Percentiles rank a stretch among this genome's conserved stretches.
phyloP scores from a whole-genome alignment of 2,888 invertebrate species.

The Thelaira solivaga region DNA sequence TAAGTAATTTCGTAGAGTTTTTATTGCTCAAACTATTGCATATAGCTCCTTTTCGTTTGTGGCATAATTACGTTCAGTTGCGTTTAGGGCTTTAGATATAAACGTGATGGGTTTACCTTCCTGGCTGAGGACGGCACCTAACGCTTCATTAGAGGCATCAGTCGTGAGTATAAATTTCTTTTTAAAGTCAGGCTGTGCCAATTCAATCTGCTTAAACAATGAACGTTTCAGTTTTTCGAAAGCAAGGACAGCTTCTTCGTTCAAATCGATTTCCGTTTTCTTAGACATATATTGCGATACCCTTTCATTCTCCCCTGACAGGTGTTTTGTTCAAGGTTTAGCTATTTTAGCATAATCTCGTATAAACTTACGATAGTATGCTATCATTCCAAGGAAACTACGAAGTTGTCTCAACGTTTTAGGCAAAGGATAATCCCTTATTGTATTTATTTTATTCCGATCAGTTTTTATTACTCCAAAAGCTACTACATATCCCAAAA shows the following conservation, averaged over 20 bases:
- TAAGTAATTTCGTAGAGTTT: neutral
- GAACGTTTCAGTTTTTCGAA: neutral
- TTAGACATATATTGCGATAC: neutral
- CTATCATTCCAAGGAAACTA: too few relatives aligned
- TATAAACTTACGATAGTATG: too few relatives aligned
- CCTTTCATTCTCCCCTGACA: neutral
- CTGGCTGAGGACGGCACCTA: neutral
- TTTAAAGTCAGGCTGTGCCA: neutral
- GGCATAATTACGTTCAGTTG: neutral
- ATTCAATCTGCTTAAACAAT: neutral
- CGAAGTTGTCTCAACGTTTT: too few relatives aligned
- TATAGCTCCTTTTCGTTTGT: neutral
- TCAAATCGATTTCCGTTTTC: neutral
- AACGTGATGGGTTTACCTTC: neutral
- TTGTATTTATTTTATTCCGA: too few relatives aligned
- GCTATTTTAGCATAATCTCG: too few relatives aligned
- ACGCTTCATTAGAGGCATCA: neutral
- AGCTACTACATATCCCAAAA: too few relatives aligned
- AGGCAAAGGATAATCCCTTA: too few relatives aligned
- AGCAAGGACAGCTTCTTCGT: neutral
- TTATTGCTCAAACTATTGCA: neutral
- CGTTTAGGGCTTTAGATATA: neutral
- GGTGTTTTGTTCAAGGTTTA: neutral
- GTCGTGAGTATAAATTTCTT: neutral
- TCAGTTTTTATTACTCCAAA: too few relatives aligned